These are phyloP conservation scores for Parauchenoglanis ngamensis DNA, from an alignment of 2,797 vertebrate genomes.

Conservation along the genomic window DNA sequence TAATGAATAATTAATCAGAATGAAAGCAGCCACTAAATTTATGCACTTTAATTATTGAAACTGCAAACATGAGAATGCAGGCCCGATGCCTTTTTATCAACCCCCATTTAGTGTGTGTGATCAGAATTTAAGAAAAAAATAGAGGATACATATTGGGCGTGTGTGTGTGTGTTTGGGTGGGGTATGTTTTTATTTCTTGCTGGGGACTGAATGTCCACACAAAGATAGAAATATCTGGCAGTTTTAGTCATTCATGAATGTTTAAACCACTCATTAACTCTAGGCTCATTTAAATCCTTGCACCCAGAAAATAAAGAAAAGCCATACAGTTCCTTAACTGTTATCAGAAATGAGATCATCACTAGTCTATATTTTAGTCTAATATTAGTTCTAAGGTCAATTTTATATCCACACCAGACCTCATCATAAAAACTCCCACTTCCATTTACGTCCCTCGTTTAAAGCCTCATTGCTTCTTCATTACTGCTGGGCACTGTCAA, in stretches of 20 bases:
- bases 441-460: constrained; percentile 33
- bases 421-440: constrained; percentile 22
- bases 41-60: constrained; percentile 89
- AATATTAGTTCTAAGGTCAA: constrained; percentile 25
- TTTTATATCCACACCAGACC: constrained; percentile 10
- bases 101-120: constrained; percentile 47
- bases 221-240: background rate
- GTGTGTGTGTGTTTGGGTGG: background rate
- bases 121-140: constrained; percentile 30
- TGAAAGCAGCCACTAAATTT: constrained; percentile 86
- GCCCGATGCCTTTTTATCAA: constrained; percentile 55
- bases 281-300: background rate
- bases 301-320: background rate
- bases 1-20: constrained; percentile 93
- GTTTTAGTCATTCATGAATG: background rate
- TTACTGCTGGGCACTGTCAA: constrained; percentile 48
- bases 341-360: background rate
- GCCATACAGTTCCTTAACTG: background rate
- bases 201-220: too few species aligned
- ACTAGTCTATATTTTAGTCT: background rate
- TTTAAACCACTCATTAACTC: background rate
- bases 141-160: constrained; percentile 46
- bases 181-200: background rate
- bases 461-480: constrained; percentile 51
- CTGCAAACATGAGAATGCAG: constrained; percentile 82